Evolutionary conservation across 2,888 invertebrate species (phyloP).

Genomic region (Platycnemis pennipes): DNA sequence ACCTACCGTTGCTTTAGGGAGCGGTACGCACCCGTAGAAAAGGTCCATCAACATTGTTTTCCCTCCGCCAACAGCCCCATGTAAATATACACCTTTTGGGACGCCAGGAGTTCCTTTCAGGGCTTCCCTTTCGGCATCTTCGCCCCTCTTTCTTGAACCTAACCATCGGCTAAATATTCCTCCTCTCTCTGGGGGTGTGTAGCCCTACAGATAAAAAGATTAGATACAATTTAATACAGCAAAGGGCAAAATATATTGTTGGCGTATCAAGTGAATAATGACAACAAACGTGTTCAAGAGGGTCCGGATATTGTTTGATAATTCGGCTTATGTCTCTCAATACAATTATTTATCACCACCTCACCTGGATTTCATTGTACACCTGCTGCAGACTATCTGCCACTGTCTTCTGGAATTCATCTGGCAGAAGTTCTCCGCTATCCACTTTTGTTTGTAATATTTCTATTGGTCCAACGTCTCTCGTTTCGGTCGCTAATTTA

Average conservation of each 20-base stretch:
- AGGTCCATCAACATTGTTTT: slow-evolving; percentile 99
- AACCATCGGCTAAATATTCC: slow-evolving; percentile 78
- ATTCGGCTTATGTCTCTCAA: too few species aligned
- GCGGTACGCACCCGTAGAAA: slow-evolving; percentile 87
- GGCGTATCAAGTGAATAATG: neutral
- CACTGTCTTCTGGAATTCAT: slow-evolving; percentile 87
- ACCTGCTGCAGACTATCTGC: slow-evolving; percentile 86
- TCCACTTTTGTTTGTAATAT: slow-evolving; percentile 80
- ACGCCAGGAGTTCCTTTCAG: slow-evolving; percentile 74
- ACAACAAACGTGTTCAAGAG: too few species aligned
- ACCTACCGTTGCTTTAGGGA: slow-evolving; percentile 15
- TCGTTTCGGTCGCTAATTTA: slow-evolving; percentile 52
- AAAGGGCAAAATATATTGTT: neutral
- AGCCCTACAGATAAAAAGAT: slow-evolving; percentile 77
- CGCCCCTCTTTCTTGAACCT: slow-evolving; percentile 76
- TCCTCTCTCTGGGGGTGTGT: slow-evolving; percentile 80
- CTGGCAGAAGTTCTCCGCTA: slow-evolving; percentile 79
- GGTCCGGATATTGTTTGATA: too few species aligned
- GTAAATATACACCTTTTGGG: slow-evolving; percentile 92
- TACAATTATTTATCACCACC: too few species aligned
- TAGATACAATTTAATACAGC: neutral
- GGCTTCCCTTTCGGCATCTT: slow-evolving; percentile 77
- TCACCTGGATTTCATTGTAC: slow-evolving; percentile 82
- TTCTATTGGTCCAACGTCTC: slow-evolving; percentile 78
- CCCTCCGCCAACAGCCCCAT: slow-evolving; percentile 96